phyloP scores from a whole-genome alignment of 2,797 vertebrate genomes.

The Phataginus tricuspis region DNA sequence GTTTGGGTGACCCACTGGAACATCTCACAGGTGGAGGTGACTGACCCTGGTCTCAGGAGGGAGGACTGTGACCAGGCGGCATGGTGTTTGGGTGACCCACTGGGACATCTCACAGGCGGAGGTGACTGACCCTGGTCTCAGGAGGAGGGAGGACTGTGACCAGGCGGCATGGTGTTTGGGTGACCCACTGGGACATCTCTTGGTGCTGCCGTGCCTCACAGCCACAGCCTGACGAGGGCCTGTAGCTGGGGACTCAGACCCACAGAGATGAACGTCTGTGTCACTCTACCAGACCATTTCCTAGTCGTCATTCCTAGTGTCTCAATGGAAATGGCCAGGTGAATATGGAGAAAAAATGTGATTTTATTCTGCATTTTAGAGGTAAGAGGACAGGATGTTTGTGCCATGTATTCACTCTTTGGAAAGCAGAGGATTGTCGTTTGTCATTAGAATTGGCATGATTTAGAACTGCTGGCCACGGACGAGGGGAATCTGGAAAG shows the following conservation, averaged over 20 bases:
- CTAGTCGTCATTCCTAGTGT: background rate
- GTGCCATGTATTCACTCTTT: background rate
- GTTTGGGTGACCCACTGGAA: background rate
- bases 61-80: background rate
- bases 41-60: background rate
- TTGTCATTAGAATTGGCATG: conserved; percentile 71
- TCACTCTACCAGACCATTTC: background rate
- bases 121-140: background rate
- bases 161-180: background rate
- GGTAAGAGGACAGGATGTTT: background rate
- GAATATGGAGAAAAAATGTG: background rate
- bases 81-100: background rate
- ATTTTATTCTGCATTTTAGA: conserved; percentile 25
- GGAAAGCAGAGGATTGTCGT: background rate
- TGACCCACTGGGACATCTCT: background rate
- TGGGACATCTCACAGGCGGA: background rate
- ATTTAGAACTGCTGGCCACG: background rate
- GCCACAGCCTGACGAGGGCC: background rate
- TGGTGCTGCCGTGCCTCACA: background rate
- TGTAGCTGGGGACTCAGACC: background rate
- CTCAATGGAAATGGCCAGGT: background rate
- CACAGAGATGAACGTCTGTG: background rate
- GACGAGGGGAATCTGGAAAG: background rate
- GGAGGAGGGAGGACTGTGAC: background rate
- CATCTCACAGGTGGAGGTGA: background rate